A percentile compares a stretch with the other conserved stretches of the same genome.
These are phyloP conservation scores for Micronisus gabar DNA, from an alignment of 2,113 vertebrate species.

Conservation along the genomic window DNA sequence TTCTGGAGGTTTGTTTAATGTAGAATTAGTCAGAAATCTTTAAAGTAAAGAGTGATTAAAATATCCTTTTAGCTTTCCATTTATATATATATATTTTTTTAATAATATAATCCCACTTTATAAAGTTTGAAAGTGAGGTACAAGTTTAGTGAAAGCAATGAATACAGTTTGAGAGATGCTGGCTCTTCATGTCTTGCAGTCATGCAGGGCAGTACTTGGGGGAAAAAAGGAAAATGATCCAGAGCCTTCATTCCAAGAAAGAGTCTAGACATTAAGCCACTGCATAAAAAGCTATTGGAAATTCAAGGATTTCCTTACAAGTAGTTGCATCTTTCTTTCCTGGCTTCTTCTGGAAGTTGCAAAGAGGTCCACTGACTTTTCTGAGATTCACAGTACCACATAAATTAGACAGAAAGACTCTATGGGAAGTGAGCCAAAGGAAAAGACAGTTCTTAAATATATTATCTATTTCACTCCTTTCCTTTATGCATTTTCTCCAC, in stretches of 20 bases:
- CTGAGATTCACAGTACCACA: neutral
- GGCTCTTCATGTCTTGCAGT: neutral
- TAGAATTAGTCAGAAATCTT: neutral
- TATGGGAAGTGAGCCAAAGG: neutral
- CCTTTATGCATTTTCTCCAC: neutral
- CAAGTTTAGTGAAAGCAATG: neutral
- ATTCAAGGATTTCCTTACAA: slow-evolving; percentile 50
- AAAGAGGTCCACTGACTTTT: neutral
- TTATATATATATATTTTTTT: neutral
- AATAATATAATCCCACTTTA: neutral
- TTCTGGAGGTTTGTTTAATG: neutral
- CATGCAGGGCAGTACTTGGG: neutral
- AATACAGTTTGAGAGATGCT: neutral
- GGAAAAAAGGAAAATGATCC: neutral
- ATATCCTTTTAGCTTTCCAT: neutral
- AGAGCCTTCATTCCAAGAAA: slow-evolving; percentile 31
- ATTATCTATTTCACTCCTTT: slow-evolving; percentile 16
- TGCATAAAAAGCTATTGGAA: slow-evolving; percentile 21
- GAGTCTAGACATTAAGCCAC: slow-evolving; percentile 51
- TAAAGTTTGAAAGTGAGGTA: neutral
- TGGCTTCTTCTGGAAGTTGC: slow-evolving; percentile 38
- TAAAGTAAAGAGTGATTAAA: neutral
- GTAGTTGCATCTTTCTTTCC: slow-evolving; percentile 52
- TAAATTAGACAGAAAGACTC: slow-evolving; percentile 19
- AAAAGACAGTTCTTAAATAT: neutral